Evolutionary conservation across 2,113 vertebrate species (phyloP), one percentile per base, ranked within the genome.

Genomic region (Euleptes europaea): DNA sequence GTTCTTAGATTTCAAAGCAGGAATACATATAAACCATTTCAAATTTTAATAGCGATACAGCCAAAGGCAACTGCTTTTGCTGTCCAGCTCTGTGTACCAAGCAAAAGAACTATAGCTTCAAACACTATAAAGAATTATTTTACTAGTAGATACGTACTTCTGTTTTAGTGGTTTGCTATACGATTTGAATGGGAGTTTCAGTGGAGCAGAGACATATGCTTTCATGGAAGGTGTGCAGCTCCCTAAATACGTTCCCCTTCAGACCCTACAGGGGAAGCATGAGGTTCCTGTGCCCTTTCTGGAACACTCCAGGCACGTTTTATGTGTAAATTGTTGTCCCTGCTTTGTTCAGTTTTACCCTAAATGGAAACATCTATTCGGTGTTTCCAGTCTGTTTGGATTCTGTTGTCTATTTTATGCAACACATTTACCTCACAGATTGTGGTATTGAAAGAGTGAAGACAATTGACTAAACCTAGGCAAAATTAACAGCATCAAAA

Each of bases 391-490:
- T 60, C 57, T 63, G 35, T 17, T 72, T 74, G 42, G 11, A 6
- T 47, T 74, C n/a, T 49, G 15, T n/a, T 9, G 5, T 51, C 7
- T 35, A 70, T 21, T 38, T 23, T 75, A 3, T 38, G 1, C 57
- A 21, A 6, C 15, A 31, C 13, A 1, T 2, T n/a, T 5, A 0
- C 69, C 42, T 40, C 12, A 76, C 14, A 84, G 54, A 78, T 81
- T 60, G 21, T 73, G 70, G 49, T 89, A 49, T 26, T 84, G 65
- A 89, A 92, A 88, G 31, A 13, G 0, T 86, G 28, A 82, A 51
- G 5, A 90, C 83, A 74, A 86, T 78, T 3, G 47, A 78, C 2
- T 82, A 4, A 54, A 33, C 26, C 42, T 38, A 78, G 82, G 78
- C 1, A 80, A 40, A 73, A 28, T 73, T 8, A 84, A 87, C 85